Base-by-base conservation (phyloP, 2,888 invertebrate species). In the Amblyjoppa proteus region DNA sequence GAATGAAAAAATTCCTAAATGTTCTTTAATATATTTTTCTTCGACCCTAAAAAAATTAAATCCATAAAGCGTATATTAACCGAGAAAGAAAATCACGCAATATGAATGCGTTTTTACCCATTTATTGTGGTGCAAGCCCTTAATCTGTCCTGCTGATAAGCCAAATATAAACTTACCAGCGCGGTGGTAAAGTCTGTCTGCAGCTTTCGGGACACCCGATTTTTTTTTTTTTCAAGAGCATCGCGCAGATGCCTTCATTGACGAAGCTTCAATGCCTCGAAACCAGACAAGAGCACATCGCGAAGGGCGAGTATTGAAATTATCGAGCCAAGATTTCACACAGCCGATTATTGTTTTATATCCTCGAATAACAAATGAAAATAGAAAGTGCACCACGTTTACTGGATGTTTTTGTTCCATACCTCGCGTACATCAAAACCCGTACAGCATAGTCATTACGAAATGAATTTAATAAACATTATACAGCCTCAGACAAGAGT, bases 391-490 rank as follows among this genome's bases (percentile, higher is more conserved):
- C 13, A 9, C 58, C 25, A 11, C 11, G 9, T 58, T 9, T 25
- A 25, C 53, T 53, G 53, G 51, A 68, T 51, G 45, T 28, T 16
- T 77, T 28, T 13, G 20, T 25, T 45, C 28, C 58, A 45, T 7
- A 58, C 41, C 58, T 53, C 25, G 41, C 41, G 56, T 45, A 28
- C 11, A 66, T 41, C 45, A 80, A 75, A 85, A 74, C 51, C 83
- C 71, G 82, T 84, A 88, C 81, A 85, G 85, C 87, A 79, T 88
- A 87, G 88, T 93, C 89, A 91, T 93, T 92, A 92, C 90, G 91
- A 93, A 93, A 93, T 92, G 91, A 91, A 91, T 93, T 93, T 92
- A 93, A 93, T 93, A 92, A 93, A 91, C 89, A 91, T 92, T 90
- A 90, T 93, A 93, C 92, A 92, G 93, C 91, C 91, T 91, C 91